Evolutionary conservation across 2,113 vertebrate genomes (phyloP).

Genomic region (Piaya cayana): DNA sequence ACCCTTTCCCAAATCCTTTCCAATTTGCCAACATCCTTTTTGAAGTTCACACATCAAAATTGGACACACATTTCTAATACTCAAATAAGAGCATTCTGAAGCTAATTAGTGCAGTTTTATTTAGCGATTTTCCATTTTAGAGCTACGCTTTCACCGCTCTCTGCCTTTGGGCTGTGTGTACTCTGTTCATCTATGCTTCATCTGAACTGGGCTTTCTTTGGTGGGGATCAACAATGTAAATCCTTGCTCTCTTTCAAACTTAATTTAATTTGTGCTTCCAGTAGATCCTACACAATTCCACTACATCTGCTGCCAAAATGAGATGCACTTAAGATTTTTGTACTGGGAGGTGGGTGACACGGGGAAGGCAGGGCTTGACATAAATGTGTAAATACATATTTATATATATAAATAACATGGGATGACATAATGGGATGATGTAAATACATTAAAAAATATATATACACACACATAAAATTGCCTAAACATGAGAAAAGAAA

Average conservation of each 20-base stretch:
- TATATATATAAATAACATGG: too few species aligned
- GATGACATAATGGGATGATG: neutral
- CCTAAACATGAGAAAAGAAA: neutral
- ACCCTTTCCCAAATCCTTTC: neutral
- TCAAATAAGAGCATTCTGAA: neutral
- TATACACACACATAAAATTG: neutral
- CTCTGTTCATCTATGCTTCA: neutral
- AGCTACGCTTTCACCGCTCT: neutral
- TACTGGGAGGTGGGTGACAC: neutral
- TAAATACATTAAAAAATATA: neutral
- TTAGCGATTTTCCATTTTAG: neutral
- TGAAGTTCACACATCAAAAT: neutral
- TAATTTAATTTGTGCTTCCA: neutral
- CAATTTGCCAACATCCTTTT: neutral
- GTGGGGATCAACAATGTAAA: neutral
- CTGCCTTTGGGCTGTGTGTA: neutral
- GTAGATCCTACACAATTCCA: neutral
- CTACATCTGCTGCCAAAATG: neutral
- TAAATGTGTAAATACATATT: too few species aligned
- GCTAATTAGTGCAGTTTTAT: neutral
- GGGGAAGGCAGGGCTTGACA: fast-evolving
- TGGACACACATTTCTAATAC: neutral
- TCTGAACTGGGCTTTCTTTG: neutral
- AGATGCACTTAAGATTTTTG: neutral
- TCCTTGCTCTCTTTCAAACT: neutral